phyloP scores from a whole-genome alignment of 2,797 vertebrate genomes.

The Enteromius treurensis region DNA sequence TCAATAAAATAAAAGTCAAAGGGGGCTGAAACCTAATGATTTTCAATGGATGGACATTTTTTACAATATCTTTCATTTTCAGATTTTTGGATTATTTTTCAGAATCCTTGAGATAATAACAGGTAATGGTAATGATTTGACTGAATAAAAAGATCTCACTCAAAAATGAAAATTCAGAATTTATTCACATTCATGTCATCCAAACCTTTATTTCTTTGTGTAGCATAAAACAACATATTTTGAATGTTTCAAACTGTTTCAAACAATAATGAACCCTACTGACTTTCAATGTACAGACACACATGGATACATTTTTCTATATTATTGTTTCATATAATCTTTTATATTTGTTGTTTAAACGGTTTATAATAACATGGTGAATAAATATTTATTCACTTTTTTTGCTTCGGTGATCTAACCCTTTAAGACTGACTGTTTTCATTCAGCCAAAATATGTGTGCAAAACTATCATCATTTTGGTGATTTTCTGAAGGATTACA shows the following conservation, averaged over 20 bases:
- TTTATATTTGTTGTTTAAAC: not conserved
- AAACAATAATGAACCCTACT: not conserved
- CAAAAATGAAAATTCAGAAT: not conserved
- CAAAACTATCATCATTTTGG: not conserved
- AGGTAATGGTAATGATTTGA: not conserved
- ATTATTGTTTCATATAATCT: not conserved
- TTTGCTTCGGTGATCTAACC: not conserved
- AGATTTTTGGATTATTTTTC: not conserved
- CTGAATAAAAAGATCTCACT: not conserved
- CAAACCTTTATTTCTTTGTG: not conserved
- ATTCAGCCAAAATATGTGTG: not conserved
- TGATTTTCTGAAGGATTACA: not conserved
- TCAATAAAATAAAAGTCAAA: not conserved
- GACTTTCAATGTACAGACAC: not conserved
- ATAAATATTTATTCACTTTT: not conserved
- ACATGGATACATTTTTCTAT: not conserved
- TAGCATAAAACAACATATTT: not conserved
- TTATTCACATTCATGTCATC: too few relatives aligned
- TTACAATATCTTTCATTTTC: not conserved
- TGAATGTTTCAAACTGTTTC: not conserved
- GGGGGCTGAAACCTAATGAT: not conserved
- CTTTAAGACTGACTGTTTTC: not conserved
- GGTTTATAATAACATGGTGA: not conserved
- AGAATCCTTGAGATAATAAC: not conserved
- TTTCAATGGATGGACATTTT: not conserved